phyloP scores from a whole-genome alignment of 2,797 vertebrate genomes.

The Bufotes viridis region DNA sequence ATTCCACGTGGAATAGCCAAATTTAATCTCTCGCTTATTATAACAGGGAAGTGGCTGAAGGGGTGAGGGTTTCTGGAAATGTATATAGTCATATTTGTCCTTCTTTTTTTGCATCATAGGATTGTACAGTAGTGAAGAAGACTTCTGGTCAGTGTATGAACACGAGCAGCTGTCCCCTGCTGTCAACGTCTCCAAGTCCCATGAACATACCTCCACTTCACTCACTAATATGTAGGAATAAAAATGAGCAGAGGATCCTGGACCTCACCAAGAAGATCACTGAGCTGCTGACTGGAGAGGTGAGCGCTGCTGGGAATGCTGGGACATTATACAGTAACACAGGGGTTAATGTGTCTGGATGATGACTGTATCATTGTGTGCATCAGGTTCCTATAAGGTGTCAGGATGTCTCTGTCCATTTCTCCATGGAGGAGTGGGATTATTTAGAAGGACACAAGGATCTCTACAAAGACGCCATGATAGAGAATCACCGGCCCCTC shows the following conservation, averaged over 20 bases:
- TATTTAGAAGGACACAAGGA: neutral
- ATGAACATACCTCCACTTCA: neutral
- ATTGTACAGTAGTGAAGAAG: neutral
- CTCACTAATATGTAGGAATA: neutral
- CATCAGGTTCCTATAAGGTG: neutral
- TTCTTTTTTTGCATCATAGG: neutral
- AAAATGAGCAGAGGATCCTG: neutral
- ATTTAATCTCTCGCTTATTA: neutral
- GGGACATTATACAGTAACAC: neutral
- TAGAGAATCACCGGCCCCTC: neutral
- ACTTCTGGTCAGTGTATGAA: neutral
- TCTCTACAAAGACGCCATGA: neutral
- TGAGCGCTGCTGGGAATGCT: neutral
- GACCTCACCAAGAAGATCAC: too few species aligned
- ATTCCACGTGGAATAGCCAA: too few species aligned
- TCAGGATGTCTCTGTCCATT: neutral
- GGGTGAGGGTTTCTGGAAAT: neutral
- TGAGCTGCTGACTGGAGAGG: too few species aligned
- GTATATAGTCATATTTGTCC: neutral
- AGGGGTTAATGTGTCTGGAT: neutral
- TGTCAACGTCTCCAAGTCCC: neutral
- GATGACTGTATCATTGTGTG: neutral
- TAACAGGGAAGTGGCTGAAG: neutral
- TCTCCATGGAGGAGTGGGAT: slow-evolving; percentile 2
- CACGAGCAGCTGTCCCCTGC: neutral